Percentiles rank a stretch among this genome's conserved stretches.
Conservation (phyloP, 2,113 vertebrate species). For the Piprites chloris region DNA sequence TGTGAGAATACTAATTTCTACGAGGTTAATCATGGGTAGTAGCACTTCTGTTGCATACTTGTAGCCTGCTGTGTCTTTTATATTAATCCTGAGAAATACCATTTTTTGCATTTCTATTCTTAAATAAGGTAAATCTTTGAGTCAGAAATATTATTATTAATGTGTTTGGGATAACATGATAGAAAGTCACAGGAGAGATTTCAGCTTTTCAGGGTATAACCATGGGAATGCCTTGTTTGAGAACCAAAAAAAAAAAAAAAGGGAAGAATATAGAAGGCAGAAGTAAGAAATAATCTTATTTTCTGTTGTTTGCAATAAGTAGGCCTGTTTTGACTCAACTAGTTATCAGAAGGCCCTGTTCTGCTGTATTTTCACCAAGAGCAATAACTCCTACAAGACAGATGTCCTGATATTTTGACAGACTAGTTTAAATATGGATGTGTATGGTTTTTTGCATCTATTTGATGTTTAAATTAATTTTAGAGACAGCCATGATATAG, state of each 20-base stretch:
- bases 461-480: slow-evolving; percentile 55
- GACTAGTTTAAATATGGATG: slow-evolving; percentile 44
- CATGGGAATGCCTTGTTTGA: not conserved
- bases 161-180: not conserved
- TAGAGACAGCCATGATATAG: not conserved
- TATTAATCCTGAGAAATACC: not conserved
- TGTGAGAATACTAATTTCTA: slow-evolving; percentile 62
- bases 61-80: not conserved
- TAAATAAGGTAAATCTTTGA: not conserved
- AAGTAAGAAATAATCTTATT: not conserved
- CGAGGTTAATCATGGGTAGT: slow-evolving; percentile 16
- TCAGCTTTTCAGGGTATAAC: not conserved
- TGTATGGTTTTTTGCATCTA: not conserved
- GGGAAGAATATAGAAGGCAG: not conserved
- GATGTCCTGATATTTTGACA: slow-evolving; percentile 44
- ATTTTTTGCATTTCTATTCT: not conserved
- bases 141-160: not conserved
- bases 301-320: not conserved
- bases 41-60: not conserved
- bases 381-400: slow-evolving; percentile 50
- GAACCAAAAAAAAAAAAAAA: not conserved
- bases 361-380: slow-evolving; percentile 45
- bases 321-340: slow-evolving; percentile 10
- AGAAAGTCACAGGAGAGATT: not conserved
- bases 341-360: slow-evolving; percentile 7